phyloP scores from a whole-genome alignment of 2,113 vertebrate genomes.

The Cyanoderma ruficeps region DNA sequence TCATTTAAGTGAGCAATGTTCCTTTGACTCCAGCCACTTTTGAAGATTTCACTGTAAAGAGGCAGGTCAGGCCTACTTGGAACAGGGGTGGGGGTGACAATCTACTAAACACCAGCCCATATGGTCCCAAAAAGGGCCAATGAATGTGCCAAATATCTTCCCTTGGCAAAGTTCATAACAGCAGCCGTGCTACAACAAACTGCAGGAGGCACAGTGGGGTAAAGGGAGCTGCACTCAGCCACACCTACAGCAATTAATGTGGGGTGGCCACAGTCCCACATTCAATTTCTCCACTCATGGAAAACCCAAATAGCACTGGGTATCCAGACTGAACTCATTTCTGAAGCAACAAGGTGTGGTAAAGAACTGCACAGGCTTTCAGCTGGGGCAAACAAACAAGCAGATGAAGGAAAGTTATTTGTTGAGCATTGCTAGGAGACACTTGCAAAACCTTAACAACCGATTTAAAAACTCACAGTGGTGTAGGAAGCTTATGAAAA shows the following conservation, averaged over 20 bases:
- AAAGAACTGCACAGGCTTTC: background rate
- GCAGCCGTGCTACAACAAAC: background rate
- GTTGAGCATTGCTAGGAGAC: background rate
- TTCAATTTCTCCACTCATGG: background rate
- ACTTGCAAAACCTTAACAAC: background rate
- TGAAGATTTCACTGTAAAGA: background rate
- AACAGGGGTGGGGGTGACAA: rapidly evolving
- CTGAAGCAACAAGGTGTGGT: background rate
- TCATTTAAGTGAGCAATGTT: background rate
- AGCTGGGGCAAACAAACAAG: background rate
- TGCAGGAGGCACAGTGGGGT: background rate
- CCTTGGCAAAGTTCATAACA: background rate
- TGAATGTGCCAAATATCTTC: background rate
- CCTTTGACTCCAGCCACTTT: background rate
- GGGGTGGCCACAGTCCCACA: background rate
- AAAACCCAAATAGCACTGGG: background rate
- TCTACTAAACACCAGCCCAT: background rate
- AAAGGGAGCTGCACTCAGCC: background rate
- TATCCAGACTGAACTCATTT: background rate
- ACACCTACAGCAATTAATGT: background rate
- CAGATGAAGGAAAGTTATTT: background rate
- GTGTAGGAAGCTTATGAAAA: background rate
- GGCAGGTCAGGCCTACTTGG: background rate
- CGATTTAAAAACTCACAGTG: background rate
- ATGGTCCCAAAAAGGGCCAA: background rate